Evolutionary conservation across 1,140 invertebrate species (phyloP).

Genomic region (Drosophila parabipectinata): DNA sequence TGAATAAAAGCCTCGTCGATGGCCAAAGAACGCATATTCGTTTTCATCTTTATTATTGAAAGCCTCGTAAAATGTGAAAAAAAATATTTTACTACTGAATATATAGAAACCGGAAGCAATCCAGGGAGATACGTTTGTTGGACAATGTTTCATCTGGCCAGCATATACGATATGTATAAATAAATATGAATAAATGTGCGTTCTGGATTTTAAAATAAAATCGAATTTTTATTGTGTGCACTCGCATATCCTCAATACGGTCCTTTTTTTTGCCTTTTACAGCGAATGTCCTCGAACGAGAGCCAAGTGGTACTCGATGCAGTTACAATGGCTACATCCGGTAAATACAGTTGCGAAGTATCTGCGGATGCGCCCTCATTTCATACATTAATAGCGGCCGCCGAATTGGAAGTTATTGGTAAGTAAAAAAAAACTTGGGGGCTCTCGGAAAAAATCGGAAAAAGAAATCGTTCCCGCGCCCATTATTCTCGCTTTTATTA

Average conservation of each 20-base stretch:
- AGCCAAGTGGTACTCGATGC: conserved; percentile 87
- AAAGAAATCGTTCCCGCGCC: conserved; percentile 1
- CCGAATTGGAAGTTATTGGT: conserved; percentile 91
- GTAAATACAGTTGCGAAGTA: conserved; percentile 91
- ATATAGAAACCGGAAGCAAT: conserved; percentile 42
- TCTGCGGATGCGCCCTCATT: conserved; percentile 94
- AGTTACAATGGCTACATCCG: conserved; percentile 87
- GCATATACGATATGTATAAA: conserved; percentile 11
- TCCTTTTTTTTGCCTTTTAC: conserved; percentile 51
- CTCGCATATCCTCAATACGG: conserved; percentile 27
- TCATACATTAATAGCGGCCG: conserved; percentile 89
- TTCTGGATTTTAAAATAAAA: conserved; percentile 53
- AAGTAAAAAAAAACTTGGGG: conserved; percentile 79
- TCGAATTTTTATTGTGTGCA: conserved; percentile 36
- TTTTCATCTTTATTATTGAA: neutral
- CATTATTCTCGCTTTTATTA: conserved; percentile 1
- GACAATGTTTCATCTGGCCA: conserved; percentile 45
- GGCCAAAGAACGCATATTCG: neutral
- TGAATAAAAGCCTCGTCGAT: neutral
- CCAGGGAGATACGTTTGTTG: conserved; percentile 55
- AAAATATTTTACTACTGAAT: conserved; percentile 7
- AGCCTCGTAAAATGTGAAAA: conserved; percentile 6
- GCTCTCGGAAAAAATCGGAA: neutral
- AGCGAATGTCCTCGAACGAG: conserved; percentile 86
- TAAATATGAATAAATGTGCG: conserved; percentile 26